A percentile compares a stretch with the other conserved stretches of the same genome.
phyloP scores from a whole-genome alignment of 2,888 invertebrate species.

The Phyllotreta cruciferae region DNA sequence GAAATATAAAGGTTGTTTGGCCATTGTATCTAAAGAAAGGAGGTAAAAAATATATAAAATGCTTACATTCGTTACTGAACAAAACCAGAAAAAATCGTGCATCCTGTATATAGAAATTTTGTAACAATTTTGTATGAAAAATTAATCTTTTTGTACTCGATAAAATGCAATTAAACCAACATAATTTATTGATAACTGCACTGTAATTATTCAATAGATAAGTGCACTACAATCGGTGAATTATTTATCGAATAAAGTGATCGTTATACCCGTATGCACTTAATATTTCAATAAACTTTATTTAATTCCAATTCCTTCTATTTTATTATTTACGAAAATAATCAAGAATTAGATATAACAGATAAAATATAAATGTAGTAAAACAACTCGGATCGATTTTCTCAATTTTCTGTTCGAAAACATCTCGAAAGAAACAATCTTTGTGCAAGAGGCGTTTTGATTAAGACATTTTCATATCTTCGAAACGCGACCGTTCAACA shows the following conservation, averaged over 20 bases:
- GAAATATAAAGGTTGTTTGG: conserved; percentile 9
- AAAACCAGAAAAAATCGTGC: background rate
- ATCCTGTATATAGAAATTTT: background rate
- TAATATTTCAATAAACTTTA: background rate
- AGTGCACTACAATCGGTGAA: conserved; percentile 17
- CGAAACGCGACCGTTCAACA: too few relatives aligned
- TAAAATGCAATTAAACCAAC: conserved; percentile 32
- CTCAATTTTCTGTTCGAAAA: too few relatives aligned
- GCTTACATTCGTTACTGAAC: background rate
- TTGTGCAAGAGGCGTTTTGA: too few relatives aligned
- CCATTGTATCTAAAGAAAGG: conserved; percentile 4
- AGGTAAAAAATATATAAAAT: background rate
- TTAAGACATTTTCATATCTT: too few relatives aligned
- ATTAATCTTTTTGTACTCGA: too few relatives aligned
- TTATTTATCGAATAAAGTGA: conserved; percentile 31
- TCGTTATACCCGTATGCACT: conserved; percentile 16
- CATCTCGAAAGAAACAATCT: too few relatives aligned
- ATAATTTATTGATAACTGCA: conserved; percentile 30
- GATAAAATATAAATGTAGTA: too few relatives aligned
- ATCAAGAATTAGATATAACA: too few relatives aligned
- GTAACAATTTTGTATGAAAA: too few relatives aligned
- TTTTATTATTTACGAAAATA: too few relatives aligned
- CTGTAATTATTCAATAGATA: conserved; percentile 29
- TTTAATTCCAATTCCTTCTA: too few relatives aligned
- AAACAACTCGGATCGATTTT: too few relatives aligned